phyloP scores from a whole-genome alignment of 2,113 vertebrate species.

The Plecturocebus donacophilus region DNA sequence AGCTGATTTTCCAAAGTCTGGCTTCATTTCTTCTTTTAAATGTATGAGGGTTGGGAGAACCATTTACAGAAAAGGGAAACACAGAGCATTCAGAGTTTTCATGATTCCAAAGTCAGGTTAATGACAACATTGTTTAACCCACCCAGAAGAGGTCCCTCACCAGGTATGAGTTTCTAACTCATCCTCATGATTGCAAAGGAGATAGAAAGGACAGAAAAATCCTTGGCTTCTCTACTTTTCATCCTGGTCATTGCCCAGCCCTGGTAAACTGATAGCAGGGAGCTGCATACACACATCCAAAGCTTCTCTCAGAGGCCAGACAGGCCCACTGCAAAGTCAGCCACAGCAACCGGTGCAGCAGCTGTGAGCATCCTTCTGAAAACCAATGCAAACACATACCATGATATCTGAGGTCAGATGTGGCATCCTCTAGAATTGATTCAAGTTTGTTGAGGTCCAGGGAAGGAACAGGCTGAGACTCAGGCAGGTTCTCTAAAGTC shows the following conservation, averaged over 20 bases:
- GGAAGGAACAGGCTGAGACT: conserved; percentile 62
- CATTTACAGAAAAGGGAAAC: not conserved
- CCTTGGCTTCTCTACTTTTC: not conserved
- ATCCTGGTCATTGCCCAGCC: not conserved
- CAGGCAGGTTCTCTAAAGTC: conserved; percentile 53
- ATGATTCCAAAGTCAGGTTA: not conserved
- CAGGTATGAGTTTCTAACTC: not conserved
- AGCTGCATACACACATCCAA: rapidly evolving
- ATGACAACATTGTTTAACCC: not conserved
- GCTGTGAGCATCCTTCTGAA: not conserved
- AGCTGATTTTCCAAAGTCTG: not conserved
- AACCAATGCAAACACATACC: conserved; percentile 80
- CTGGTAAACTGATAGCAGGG: not conserved
- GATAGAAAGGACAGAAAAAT: not conserved
- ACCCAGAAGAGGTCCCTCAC: not conserved
- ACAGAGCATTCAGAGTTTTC: not conserved
- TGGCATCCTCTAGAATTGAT: conserved; percentile 31
- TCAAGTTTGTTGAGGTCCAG: not conserved
- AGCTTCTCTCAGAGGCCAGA: not conserved
- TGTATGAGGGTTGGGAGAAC: not conserved
- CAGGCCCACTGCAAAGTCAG: not conserved
- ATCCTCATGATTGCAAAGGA: not conserved
- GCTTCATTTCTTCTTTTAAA: conserved; percentile 4
- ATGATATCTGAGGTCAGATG: conserved; percentile 58
- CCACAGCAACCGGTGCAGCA: not conserved